Evolutionary conservation across 64 coral and sea anemone genomes (phyloP).

Genomic region (Orbicella faveolata): DNA sequence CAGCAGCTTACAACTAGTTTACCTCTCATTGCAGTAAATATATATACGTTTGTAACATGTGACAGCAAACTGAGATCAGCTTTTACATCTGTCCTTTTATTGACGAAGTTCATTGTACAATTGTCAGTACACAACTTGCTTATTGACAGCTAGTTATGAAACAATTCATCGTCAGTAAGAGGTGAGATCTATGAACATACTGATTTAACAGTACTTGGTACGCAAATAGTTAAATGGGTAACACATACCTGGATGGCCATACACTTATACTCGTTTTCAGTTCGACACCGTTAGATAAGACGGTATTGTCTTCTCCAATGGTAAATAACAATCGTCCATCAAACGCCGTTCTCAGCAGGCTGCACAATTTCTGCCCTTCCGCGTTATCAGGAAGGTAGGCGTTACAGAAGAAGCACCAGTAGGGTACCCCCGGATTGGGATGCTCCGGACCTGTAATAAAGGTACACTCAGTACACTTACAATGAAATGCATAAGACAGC

Average conservation of each 20-base stretch:
- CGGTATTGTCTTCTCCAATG: background rate
- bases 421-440: slow-evolving; percentile 20
- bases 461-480: background rate
- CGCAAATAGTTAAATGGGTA: background rate
- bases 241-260: background rate
- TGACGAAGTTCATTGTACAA: too few relatives aligned
- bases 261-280: background rate
- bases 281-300: slow-evolving; percentile 12
- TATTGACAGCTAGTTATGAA: too few relatives aligned
- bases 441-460: background rate
- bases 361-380: background rate
- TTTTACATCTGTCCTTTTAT: too few relatives aligned
- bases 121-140: too few relatives aligned
- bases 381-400: background rate
- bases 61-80: too few relatives aligned
- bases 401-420: background rate
- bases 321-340: background rate
- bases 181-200: background rate
- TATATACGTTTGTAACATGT: too few relatives aligned
- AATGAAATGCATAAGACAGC: background rate
- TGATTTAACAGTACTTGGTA: background rate
- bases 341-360: background rate
- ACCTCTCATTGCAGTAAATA: too few relatives aligned
- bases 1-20: too few relatives aligned
- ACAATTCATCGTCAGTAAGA: too few relatives aligned